Evolutionary conservation across 2,113 vertebrate species (phyloP).

Genomic region (Cyanoliseus patagonus): DNA sequence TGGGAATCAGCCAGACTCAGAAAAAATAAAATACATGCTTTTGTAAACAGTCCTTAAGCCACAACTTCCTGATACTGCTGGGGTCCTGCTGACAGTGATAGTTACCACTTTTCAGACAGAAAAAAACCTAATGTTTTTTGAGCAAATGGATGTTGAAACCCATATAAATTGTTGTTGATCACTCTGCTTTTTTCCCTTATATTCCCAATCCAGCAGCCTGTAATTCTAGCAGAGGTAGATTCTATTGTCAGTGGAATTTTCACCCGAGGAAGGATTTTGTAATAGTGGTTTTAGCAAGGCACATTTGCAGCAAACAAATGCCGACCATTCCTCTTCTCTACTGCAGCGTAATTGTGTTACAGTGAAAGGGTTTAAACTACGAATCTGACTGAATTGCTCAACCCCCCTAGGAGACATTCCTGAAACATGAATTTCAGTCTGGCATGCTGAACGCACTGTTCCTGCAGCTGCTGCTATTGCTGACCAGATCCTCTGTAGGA

Average conservation of each 20-base stretch:
- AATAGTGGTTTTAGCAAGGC: constrained; percentile 30
- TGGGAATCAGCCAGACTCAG: neutral
- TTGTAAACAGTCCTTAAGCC: neutral
- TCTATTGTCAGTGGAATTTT: constrained; percentile 6
- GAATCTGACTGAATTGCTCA: constrained; percentile 58
- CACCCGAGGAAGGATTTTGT: neutral
- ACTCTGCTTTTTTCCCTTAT: neutral
- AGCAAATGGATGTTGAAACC: neutral
- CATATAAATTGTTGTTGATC: neutral
- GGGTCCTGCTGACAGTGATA: neutral
- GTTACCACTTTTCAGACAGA: neutral
- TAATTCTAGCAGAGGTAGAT: neutral
- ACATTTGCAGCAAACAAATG: constrained; percentile 40
- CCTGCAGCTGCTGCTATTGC: constrained; percentile 49
- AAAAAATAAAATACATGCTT: neutral
- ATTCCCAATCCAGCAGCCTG: neutral
- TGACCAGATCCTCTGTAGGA: constrained; percentile 33
- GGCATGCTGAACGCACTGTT: constrained; percentile 39
- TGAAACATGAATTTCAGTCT: constrained; percentile 69
- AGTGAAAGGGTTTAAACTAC: constrained; percentile 56
- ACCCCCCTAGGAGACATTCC: constrained; percentile 67
- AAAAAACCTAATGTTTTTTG: neutral
- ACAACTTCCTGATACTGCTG: neutral
- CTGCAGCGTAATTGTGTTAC: constrained; percentile 51
- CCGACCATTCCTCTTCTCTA: constrained; percentile 23